Conservation (phyloP, 2,888 invertebrate genomes). For the Hydroisotoma schaefferi region DNA sequence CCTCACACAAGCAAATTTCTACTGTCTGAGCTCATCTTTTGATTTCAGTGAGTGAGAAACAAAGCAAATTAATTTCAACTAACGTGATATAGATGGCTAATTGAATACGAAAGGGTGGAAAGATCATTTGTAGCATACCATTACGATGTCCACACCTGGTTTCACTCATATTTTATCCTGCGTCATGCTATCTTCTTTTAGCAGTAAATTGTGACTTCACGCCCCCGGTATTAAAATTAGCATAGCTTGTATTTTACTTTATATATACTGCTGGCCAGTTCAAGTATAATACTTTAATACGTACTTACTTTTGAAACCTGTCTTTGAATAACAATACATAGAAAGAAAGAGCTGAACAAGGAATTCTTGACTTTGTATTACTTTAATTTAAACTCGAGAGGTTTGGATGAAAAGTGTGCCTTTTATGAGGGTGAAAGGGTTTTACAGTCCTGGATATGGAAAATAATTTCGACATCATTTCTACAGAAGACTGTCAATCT, state of each 20-base stretch:
- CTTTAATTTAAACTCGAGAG: too few species aligned
- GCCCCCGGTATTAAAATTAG: constrained; percentile 7
- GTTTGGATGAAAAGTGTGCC: too few species aligned
- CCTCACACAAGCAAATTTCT: too few species aligned
- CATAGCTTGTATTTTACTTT: neutral
- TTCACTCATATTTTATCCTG: constrained; percentile 3
- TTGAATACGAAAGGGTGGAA: constrained; percentile 11
- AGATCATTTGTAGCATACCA: constrained; percentile 3
- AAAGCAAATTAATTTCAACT: neutral
- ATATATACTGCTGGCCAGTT: neutral
- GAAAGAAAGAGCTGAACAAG: too few species aligned
- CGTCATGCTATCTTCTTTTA: constrained; percentile 1
- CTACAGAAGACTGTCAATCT: too few species aligned
- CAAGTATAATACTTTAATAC: neutral
- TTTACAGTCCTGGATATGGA: too few species aligned
- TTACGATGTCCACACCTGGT: constrained; percentile 13
- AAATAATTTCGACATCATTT: too few species aligned
- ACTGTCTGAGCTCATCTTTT: too few species aligned
- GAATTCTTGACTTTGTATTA: too few species aligned
- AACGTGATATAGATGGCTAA: neutral
- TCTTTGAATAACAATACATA: neutral
- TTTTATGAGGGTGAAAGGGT: too few species aligned
- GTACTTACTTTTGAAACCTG: too few species aligned
- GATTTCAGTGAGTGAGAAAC: too few species aligned
- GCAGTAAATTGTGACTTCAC: neutral